phyloP scores from a whole-genome alignment of 2,888 invertebrate genomes.

The Elysia crispata region DNA sequence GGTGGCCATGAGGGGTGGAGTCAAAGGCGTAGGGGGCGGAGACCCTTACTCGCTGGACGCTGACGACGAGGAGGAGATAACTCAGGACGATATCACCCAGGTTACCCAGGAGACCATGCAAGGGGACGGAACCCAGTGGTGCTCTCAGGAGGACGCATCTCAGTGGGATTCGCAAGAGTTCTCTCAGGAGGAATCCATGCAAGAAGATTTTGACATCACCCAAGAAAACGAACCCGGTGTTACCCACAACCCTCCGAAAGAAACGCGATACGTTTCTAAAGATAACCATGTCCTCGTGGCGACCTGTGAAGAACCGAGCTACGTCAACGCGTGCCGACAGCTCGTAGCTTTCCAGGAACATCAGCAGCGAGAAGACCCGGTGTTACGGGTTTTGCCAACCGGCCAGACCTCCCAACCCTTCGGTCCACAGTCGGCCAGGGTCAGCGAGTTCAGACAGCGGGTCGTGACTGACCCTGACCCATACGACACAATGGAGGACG shows the following conservation, averaged over 20 bases:
- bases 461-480: conserved; percentile 17
- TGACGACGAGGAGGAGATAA: no score
- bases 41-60: no score
- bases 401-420: neutral
- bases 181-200: no score
- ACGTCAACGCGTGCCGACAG: neutral
- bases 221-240: no score
- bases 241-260: no score
- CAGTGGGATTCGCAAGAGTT: no score
- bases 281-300: no score
- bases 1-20: no score
- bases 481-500: conserved; percentile 29
- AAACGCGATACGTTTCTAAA: no score
- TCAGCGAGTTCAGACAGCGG: neutral
- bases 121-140: neutral
- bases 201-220: no score
- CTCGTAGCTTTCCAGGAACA: neutral
- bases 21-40: no score
- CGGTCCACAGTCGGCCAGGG: neutral
- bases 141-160: neutral
- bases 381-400: neutral
- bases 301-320: neutral
- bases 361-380: neutral
- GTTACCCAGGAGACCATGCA: neutral
- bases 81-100: no score